Base-by-base conservation (phyloP, 2,888 invertebrate species). In the Agrotis ipsilon region DNA sequence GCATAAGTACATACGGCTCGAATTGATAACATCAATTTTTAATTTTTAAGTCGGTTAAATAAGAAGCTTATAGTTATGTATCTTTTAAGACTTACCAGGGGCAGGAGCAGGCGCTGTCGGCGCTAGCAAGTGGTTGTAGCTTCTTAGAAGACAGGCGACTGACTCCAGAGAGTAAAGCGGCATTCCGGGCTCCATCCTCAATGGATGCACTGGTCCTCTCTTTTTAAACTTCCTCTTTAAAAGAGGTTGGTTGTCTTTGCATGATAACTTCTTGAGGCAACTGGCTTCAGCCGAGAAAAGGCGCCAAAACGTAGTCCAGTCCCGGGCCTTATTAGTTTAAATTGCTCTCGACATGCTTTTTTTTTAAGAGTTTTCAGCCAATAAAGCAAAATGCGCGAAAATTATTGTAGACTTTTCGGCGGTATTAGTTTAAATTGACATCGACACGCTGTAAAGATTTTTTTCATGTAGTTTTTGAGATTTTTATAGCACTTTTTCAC, bases 101-200 rank as follows among this genome's bases (percentile, higher is more conserved):
- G 58, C 18, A 0, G 82, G 68, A 0, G 78, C 64, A 0, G 82
- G 58, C 0, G 58, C 72, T 1, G 78, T 63, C 19, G 97, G 97
- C 27, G 97, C 94, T 21, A 97, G 90, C 77, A 97, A 96, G 74
- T 97, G 97, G 90, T 97, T 97, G 91, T 97, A 97, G 80, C 97
- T 97, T 70, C 97, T 93, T 39, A 98, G 91, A 16, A 98, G 93
- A 67, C 93, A 93, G 0, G 87, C 72, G 11, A 81, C 80, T 2
- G 88, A 65, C n/a, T 94, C 93, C 80, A 94, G 16, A 2, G 92
- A 93, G 69, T 91, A 94, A 0, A 92, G 59, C 0, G 90, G 88
- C 3, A 88, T 79, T 19, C 81, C 87, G 24, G 87, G 88, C 0
- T 93, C 92, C 93, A 92, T 90, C 21, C 62, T 79, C 48, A 18